Percentiles rank a stretch among this genome's conserved stretches.
Conservation (phyloP, 2,797 vertebrate species). For the Coluber constrictor region DNA sequence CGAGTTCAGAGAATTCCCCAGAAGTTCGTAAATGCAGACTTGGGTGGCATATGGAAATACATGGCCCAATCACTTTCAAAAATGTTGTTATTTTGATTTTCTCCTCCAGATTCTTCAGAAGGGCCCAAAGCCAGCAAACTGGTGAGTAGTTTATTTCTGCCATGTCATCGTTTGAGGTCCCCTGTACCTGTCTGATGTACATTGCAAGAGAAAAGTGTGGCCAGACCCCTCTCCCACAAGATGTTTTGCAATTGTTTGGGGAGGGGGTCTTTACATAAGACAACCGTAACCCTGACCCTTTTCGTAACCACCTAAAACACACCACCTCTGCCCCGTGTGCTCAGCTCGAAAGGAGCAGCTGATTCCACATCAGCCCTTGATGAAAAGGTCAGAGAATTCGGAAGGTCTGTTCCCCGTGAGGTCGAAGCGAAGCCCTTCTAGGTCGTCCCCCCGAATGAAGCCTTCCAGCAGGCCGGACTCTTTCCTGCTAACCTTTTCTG, state of each 20-base stretch:
- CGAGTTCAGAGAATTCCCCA: background rate
- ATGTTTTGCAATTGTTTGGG: background rate
- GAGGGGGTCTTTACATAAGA: background rate
- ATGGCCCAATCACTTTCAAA: background rate
- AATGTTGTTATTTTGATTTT: constrained; percentile 18
- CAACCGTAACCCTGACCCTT: background rate
- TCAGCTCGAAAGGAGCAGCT: background rate
- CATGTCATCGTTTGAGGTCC: fast-evolving
- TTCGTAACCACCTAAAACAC: background rate
- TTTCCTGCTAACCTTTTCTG: background rate
- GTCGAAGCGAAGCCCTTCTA: too few species aligned
- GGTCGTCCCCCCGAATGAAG: too few species aligned
- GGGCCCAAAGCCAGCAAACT: constrained; percentile 83
- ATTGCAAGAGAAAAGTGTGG: background rate
- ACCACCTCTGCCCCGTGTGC: background rate
- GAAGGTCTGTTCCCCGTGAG: background rate
- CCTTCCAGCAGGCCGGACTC: too few species aligned
- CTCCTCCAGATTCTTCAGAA: constrained; percentile 80
- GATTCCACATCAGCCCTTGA: background rate
- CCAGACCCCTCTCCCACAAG: background rate
- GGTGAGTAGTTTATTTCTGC: constrained; percentile 76
- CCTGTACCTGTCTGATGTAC: too few species aligned
- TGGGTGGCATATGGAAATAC: background rate
- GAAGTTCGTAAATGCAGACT: background rate
- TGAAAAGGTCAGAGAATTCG: background rate